phyloP scores from a whole-genome alignment of 1,140 invertebrate species.

The Phocides pigmalion region DNA sequence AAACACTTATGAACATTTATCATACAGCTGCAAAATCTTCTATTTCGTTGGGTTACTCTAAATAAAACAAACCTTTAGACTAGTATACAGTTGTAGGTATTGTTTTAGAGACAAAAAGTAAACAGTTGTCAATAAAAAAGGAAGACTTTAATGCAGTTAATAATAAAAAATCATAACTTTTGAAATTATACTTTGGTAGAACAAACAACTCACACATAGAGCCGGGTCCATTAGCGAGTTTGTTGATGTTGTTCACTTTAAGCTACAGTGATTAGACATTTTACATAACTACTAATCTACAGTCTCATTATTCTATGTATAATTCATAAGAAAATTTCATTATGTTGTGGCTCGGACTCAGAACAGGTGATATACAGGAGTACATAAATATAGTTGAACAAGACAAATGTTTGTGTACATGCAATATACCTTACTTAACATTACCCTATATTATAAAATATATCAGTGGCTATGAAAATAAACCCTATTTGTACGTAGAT shows the following conservation, averaged over 20 bases:
- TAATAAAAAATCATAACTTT: conserved; percentile 52
- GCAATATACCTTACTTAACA: conserved; percentile 32
- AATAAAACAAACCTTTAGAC: conserved; percentile 54
- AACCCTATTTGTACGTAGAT: conserved; percentile 24
- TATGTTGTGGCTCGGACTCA: conserved; percentile 46
- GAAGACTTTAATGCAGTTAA: conserved; percentile 59
- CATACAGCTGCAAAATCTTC: conserved; percentile 51
- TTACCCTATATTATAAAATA: conserved; percentile 13
- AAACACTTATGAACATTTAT: conserved; percentile 43
- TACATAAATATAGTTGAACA: conserved; percentile 16
- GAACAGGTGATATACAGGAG: conserved; percentile 26
- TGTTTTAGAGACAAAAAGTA: conserved; percentile 38
- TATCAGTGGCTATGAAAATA: conserved; percentile 11
- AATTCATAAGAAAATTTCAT: conserved; percentile 43
- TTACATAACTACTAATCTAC: conserved; percentile 31
- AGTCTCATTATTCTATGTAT: conserved; percentile 33
- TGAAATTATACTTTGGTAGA: conserved; percentile 72
- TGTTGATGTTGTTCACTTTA: conserved; percentile 22
- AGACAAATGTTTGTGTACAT: conserved; percentile 23
- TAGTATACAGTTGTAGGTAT: conserved; percentile 56
- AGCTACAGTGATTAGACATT: conserved; percentile 23
- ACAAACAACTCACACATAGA: conserved; percentile 56
- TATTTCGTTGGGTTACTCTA: conserved; percentile 48
- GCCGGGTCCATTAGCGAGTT: conserved; percentile 54
- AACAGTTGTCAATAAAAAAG: conserved; percentile 48